These are phyloP conservation scores for Contarinia nasturtii DNA, from an alignment of 1,140 invertebrate genomes.

Conservation along the genomic window DNA sequence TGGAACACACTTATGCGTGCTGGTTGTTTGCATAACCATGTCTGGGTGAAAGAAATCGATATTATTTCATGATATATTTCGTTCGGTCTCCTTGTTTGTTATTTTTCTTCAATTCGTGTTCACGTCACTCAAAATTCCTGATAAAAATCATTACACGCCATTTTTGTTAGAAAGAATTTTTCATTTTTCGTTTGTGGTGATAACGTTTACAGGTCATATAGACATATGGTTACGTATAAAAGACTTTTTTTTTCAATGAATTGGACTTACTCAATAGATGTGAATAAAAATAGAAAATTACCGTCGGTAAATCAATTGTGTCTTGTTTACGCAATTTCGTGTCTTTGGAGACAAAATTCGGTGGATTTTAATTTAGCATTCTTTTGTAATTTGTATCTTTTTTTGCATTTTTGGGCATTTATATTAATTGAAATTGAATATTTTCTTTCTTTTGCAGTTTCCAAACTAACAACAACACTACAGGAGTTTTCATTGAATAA, in stretches of 20 bases:
- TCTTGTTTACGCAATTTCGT: too few species aligned
- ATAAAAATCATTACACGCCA: neutral
- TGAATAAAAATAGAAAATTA: neutral
- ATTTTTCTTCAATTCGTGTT: neutral
- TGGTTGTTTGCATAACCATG: too few species aligned
- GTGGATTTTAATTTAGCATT: too few species aligned
- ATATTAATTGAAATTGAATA: neutral
- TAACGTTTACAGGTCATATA: neutral
- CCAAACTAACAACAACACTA: constrained; percentile 38
- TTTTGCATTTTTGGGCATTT: too few species aligned
- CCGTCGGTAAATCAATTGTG: neutral
- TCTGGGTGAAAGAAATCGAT: too few species aligned
- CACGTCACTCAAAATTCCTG: neutral
- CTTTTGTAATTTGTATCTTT: too few species aligned
- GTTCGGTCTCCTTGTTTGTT: too few species aligned
- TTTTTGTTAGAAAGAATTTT: neutral
- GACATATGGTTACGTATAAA: neutral
- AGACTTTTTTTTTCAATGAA: neutral
- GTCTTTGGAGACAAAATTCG: too few species aligned
- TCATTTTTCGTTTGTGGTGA: neutral
- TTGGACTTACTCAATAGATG: neutral
- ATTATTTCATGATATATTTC: too few species aligned
- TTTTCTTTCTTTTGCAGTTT: constrained; percentile 33
- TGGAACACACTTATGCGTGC: too few species aligned
- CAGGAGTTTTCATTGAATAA: constrained; percentile 10